Conservation (phyloP, 2,888 invertebrate species). For the Sinohyriopsis cumingii region DNA sequence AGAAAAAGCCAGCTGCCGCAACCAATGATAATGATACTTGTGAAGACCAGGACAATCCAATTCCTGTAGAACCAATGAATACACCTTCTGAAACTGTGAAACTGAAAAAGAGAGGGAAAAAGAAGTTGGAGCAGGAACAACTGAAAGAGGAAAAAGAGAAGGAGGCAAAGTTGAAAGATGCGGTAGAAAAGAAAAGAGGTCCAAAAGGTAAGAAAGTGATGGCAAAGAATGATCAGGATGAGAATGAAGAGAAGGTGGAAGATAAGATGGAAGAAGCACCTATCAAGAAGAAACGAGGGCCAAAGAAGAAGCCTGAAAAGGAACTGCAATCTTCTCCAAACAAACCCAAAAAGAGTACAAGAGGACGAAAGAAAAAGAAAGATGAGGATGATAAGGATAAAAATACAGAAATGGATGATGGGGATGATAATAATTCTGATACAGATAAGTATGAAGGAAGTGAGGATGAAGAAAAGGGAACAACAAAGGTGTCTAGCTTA, state of each 20-base stretch:
- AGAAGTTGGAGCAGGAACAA: slow-evolving; percentile 24
- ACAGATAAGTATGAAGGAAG: slow-evolving; percentile 12
- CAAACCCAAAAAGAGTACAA: slow-evolving; percentile 8
- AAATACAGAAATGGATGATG: slow-evolving; percentile 14
- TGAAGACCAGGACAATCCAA: slow-evolving; percentile 10
- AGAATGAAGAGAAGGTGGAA: slow-evolving; percentile 22
- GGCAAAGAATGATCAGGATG: slow-evolving; percentile 13
- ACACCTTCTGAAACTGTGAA: slow-evolving; percentile 14
- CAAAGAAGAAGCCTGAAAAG: slow-evolving; percentile 13
- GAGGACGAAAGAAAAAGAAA: slow-evolving; percentile 28
- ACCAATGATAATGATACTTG: neutral
- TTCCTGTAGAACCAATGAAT: slow-evolving; percentile 6
- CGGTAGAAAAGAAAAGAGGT: slow-evolving; percentile 16
- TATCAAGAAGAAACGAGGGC: slow-evolving; percentile 28
- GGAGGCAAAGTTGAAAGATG: slow-evolving; percentile 7
- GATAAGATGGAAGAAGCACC: slow-evolving; percentile 20
- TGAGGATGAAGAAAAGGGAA: slow-evolving; percentile 6
- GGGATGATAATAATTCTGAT: slow-evolving; percentile 4
- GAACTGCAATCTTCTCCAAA: neutral
- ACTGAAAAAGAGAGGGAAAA: slow-evolving; percentile 16
- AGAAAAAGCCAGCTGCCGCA: slow-evolving; percentile 3
- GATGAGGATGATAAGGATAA: slow-evolving; percentile 13
- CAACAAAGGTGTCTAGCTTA: neutral
- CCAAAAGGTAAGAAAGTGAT: slow-evolving; percentile 21
- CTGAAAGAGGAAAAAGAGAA: slow-evolving; percentile 16